Percentiles rank a stretch among this genome's conserved stretches.
Evolutionary conservation across 2,888 invertebrate genomes (phyloP).

Genomic region (Drosophila mimetica): DNA sequence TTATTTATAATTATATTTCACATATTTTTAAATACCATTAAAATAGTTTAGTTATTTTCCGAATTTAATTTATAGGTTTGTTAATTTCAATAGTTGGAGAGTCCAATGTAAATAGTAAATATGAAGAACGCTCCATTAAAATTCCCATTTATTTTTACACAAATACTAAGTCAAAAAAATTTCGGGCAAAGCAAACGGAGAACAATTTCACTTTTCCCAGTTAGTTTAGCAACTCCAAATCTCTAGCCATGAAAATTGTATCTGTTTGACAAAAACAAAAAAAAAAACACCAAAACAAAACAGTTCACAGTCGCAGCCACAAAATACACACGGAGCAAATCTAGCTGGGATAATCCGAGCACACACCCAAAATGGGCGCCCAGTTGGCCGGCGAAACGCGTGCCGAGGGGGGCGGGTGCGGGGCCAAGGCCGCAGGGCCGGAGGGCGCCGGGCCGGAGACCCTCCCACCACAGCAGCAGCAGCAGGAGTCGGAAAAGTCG

Average conservation of each 20-base stretch:
- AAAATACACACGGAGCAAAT: constrained; percentile 3
- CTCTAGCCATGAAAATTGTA: constrained; percentile 22
- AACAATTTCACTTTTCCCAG: constrained; percentile 1
- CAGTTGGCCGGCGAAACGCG: constrained; percentile 12
- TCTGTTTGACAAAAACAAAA: constrained; percentile 13
- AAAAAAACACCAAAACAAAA: not conserved
- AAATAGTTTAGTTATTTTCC: too few species aligned
- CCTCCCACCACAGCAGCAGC: not conserved
- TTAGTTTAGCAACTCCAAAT: not conserved
- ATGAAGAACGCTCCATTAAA: too few species aligned
- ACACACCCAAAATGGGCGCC: constrained; percentile 47
- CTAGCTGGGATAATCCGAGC: constrained; percentile 2
- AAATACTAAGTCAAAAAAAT: not conserved
- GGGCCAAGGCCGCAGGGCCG: not conserved
- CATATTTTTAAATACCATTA: too few species aligned
- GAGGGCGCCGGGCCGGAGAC: not conserved
- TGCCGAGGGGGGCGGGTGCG: not conserved
- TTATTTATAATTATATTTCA: too few species aligned
- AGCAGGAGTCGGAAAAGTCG: not conserved
- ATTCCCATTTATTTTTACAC: not conserved
- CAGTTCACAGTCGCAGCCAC: constrained; percentile 5
- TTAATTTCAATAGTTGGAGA: too few species aligned
- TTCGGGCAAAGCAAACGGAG: not conserved
- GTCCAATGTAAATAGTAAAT: too few species aligned
- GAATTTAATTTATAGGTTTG: too few species aligned